Base-by-base conservation (phyloP, 2,797 vertebrate genomes). In the Amphiprion clarkii region DNA sequence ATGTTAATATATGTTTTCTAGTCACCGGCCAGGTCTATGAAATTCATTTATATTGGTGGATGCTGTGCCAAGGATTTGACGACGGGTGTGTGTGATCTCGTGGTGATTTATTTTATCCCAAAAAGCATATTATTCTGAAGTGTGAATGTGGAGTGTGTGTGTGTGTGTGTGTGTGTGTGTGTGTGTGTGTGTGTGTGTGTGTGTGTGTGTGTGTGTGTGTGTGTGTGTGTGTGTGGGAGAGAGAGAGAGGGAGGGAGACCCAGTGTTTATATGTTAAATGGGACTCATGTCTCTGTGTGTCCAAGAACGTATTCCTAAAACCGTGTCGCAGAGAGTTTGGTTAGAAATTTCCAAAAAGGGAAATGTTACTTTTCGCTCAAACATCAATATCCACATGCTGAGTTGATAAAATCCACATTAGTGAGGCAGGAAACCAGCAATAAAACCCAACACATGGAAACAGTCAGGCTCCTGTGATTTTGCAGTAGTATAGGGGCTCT, bases 341-440 rank as follows among this genome's bases (percentile, higher is more conserved):
- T 73, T 79, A 65, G 76, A 86, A 78, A 67, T 63, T 71, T 71
- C 60, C 4, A 68, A 58, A 77, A 74, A 60, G 55, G 53, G 63
- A 83, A 84, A 80, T 1, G 56, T 86, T 76, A 81, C 79, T 87
- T 90, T 89, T 79, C 78, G 73, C 76, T 87, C 76, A 79, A 87
- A 89, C 87, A 90, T 88, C 83, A 82, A 87, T 89, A 88, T 89
- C 71, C 88, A 90, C 93, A 94, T 87, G 83, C 90, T 89, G 92
- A 93, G 86, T 91, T 95, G 93, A 94, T 94, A 91, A 95, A 94
- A 92, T 90, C 86, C 84, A 82, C 90, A 93, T 92, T 90, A 93
- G 91, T 64, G 70, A 84, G 79, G 79, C 92, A 93, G 89, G 93
- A 94, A 93, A 92, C 88, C 60, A 17, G 89, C 88, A 90, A 88